These are phyloP conservation scores for Electrophaes corylata DNA, from an alignment of 2,888 invertebrate species.

Conservation along the genomic window DNA sequence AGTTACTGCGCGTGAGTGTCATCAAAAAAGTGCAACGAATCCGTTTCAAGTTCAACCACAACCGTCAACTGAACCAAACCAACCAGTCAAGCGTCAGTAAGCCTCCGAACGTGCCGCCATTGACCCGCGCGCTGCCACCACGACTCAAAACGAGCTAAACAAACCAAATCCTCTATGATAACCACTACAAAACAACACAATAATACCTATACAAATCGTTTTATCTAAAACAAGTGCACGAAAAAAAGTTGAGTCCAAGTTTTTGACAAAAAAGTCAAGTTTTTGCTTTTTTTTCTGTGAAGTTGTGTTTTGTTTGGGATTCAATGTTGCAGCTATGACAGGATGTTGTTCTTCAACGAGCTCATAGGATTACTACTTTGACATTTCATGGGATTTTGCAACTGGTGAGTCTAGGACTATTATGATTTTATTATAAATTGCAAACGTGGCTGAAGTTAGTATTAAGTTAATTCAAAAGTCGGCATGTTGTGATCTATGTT, in stretches of 20 bases:
- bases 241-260: slow-evolving; percentile 41
- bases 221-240: neutral
- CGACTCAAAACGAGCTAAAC: neutral
- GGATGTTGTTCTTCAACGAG: slow-evolving; percentile 69
- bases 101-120: slow-evolving; percentile 2
- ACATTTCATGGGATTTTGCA: slow-evolving; percentile 73
- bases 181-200: neutral
- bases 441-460: neutral
- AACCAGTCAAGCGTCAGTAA: slow-evolving; percentile 19
- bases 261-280: slow-evolving; percentile 1
- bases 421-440: neutral
- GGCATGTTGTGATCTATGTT: neutral
- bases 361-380: slow-evolving; percentile 62
- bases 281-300: slow-evolving; percentile 57
- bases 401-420: slow-evolving; percentile 60
- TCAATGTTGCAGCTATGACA: slow-evolving; percentile 66
- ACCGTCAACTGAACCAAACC: neutral
- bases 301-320: slow-evolving; percentile 69
- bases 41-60: slow-evolving; percentile 32
- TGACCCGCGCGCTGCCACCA: slow-evolving; percentile 1
- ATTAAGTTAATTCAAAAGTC: neutral
- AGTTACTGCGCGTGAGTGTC: slow-evolving; percentile 18
- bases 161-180: slow-evolving; percentile 15
- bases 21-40: slow-evolving; percentile 38
- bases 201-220: neutral